Base-by-base conservation (phyloP, 2,888 invertebrate genomes). In the Chrysolina americana region DNA sequence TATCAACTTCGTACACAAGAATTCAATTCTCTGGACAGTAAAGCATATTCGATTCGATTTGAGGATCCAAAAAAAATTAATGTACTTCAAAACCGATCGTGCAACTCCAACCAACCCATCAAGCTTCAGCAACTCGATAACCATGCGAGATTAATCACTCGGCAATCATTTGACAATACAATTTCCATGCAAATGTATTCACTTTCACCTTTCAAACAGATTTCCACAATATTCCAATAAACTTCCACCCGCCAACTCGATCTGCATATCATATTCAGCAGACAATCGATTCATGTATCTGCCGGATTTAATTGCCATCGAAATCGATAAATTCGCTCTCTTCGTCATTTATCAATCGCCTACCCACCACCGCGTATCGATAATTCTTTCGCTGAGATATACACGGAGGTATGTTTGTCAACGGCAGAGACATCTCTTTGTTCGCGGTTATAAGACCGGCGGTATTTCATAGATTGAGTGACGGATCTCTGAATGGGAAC, bases 351-450 rank as follows among this genome's bases (percentile, higher is more conserved):
- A 75, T 75, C 75, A 71, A 28, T 36, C 23, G 47, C 44, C 44
- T 19, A 10, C 48, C 47, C 53, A 41, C 28, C 41, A 11, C 21
- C 21, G 21, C 53, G 53, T 66, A 74, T 75, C 75, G 53, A 71
- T 75, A 75, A 68, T 75, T 71, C 71, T 71, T 71, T 59, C 21
- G 41, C 68, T 19, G 59, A 65, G 64, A 47, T 53, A 21, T 53
- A 62, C 65, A 71, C 68, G 71, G 71, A 68, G 75, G 75, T 75
- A 75, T 48, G 75, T 68, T 68, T 75, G 75, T 75, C 75, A 75
- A 75, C 68, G 62, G 68, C 59, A 66, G 74, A 68, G 71, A 71
- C 75, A 71, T 68, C 71, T 75, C 71, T 71, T 75, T 75, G 75
- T 75, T 75, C 69, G 73, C 19, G 64, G 69, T 50, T 56, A 36